Percentiles rank a stretch among this genome's conserved stretches.
Evolutionary conservation across 2,797 vertebrate species (phyloP).

Genomic region (Fratercula arctica): DNA sequence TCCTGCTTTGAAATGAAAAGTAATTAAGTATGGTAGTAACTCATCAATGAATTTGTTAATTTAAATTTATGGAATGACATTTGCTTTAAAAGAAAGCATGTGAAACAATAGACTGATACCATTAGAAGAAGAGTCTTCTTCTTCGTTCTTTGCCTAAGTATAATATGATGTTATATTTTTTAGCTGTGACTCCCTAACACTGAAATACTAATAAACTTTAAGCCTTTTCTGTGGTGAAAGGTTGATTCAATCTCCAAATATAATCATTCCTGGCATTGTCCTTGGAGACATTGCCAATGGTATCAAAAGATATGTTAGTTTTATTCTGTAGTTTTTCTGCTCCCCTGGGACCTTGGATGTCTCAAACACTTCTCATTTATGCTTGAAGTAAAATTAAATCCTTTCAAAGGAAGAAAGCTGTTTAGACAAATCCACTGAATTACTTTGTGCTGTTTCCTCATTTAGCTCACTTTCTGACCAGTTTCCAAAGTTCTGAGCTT

Average conservation of each 20-base stretch:
- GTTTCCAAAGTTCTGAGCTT: conserved; percentile 14
- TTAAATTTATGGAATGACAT: neutral
- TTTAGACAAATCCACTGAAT: conserved; percentile 30
- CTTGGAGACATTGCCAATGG: neutral
- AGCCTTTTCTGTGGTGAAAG: neutral
- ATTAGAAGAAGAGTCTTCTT: neutral
- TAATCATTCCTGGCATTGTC: neutral
- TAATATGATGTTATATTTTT: neutral
- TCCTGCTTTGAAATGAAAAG: neutral
- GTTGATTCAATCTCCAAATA: neutral
- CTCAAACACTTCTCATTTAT: conserved; percentile 6
- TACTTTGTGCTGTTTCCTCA: neutral
- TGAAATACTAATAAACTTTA: neutral
- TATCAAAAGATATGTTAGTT: neutral
- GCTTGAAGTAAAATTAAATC: conserved; percentile 33
- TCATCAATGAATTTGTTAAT: neutral
- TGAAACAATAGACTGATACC: neutral
- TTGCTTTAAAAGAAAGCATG: neutral
- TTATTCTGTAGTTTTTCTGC: neutral
- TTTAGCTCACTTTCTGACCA: conserved; percentile 13
- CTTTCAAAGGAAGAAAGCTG: conserved; percentile 17
- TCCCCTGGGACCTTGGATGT: neutral
- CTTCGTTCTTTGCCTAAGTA: neutral
- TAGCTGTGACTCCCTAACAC: neutral
- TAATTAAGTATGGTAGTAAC: neutral